Conservation (phyloP, 1,140 invertebrate genomes). For the Drosophila sechellia region DNA sequence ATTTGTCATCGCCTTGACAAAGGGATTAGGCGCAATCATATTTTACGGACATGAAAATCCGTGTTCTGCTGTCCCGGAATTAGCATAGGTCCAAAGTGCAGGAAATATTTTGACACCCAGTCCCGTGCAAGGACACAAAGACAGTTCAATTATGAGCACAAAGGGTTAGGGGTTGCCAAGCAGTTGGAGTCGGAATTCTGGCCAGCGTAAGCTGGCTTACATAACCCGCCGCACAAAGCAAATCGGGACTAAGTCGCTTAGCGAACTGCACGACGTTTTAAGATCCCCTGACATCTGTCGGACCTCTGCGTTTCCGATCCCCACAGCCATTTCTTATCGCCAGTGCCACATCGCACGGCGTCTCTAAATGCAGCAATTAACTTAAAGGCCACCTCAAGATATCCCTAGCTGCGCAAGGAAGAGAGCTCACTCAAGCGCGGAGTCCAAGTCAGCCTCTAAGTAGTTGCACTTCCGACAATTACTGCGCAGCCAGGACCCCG, state of each 20-base stretch:
- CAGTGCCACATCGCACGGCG: conserved; percentile 28
- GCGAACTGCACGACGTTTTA: conserved; percentile 6
- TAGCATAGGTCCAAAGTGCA: conserved; percentile 46
- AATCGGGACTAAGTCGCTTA: conserved; percentile 60
- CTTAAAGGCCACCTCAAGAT: conserved; percentile 41
- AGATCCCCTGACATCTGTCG: conserved; percentile 29
- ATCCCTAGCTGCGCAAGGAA: neutral
- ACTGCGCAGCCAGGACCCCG: conserved; percentile 13
- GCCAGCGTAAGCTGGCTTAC: conserved; percentile 48
- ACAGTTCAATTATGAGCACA: conserved; percentile 68
- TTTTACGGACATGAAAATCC: conserved; percentile 57
- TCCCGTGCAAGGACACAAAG: conserved; percentile 13
- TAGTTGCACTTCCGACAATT: conserved; percentile 78
- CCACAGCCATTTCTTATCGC: conserved; percentile 28
- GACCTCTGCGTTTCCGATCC: neutral
- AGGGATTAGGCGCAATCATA: conserved; percentile 63
- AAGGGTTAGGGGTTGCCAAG: conserved; percentile 32
- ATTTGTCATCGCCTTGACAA: conserved; percentile 59
- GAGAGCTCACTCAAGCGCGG: conserved; percentile 50
- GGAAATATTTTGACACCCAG: conserved; percentile 69
- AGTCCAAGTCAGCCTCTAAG: conserved; percentile 56
- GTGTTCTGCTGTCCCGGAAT: conserved; percentile 24
- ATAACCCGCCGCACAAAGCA: conserved; percentile 37
- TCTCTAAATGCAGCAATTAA: conserved; percentile 75
- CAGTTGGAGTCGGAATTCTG: conserved; percentile 16